Evolutionary conservation across 2,113 vertebrate genomes (phyloP).

Genomic region (Nipponia nippon): DNA sequence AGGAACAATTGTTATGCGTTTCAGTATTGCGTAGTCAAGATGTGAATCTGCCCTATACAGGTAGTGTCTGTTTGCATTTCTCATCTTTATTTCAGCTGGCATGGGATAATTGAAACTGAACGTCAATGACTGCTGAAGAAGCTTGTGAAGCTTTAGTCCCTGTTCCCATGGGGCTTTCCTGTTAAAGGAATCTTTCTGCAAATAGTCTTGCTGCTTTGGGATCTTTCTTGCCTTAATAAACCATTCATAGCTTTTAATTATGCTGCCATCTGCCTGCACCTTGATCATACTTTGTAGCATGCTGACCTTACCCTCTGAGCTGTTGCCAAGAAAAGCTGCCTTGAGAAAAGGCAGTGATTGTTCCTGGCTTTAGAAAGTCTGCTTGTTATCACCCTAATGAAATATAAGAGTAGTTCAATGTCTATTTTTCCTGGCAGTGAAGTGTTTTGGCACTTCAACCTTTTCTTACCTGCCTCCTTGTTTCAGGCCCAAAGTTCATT

Average conservation of each 20-base stretch:
- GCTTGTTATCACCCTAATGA: background rate
- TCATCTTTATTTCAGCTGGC: background rate
- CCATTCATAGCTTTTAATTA: conserved; percentile 18
- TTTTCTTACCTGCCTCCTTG: background rate
- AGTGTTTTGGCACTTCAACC: background rate
- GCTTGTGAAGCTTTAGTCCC: background rate
- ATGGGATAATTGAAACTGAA: background rate
- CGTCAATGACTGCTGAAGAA: background rate
- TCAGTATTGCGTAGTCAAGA: background rate
- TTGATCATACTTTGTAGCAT: background rate
- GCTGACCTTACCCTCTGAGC: background rate
- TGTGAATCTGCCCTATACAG: background rate
- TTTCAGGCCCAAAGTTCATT: background rate
- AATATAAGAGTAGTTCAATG: background rate
- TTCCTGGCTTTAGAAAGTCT: background rate
- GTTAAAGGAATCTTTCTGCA: background rate
- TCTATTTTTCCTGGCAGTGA: background rate
- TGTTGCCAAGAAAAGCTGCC: background rate
- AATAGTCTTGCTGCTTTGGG: background rate
- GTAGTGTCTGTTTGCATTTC: background rate
- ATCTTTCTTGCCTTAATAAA: background rate
- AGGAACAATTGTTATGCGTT: background rate
- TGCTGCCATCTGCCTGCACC: conserved; percentile 21
- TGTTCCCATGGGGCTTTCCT: background rate
- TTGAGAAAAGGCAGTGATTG: background rate